Conservation (phyloP, 1,140 invertebrate species). For the Bilobella aurantiaca region DNA sequence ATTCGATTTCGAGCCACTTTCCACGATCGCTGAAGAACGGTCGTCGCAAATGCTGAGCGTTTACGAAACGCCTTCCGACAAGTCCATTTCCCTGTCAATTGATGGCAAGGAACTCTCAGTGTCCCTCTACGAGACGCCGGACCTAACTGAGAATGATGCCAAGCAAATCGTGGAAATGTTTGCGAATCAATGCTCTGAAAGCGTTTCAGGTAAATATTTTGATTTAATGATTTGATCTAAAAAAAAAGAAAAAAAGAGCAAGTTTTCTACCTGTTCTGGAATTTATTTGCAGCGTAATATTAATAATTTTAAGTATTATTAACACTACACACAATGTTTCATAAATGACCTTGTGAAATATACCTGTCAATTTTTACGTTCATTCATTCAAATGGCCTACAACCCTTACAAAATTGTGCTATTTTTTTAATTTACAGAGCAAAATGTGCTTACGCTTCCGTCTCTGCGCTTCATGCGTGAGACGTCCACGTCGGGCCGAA, state of each 20-base stretch:
- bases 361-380: too few species aligned
- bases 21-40: constrained; percentile 79
- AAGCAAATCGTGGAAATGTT: constrained; percentile 87
- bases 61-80: constrained; percentile 63
- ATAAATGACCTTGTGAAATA: too few species aligned
- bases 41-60: constrained; percentile 59
- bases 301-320: too few species aligned
- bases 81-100: constrained; percentile 65
- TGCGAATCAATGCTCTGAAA: constrained; percentile 78
- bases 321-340: too few species aligned
- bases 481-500: constrained; percentile 70
- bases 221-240: background rate
- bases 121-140: constrained; percentile 79
- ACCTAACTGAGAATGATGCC: constrained; percentile 75
- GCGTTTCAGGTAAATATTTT: constrained; percentile 54
- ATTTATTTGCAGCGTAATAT: too few species aligned
- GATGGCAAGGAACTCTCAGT: constrained; percentile 84
- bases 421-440: constrained; percentile 50
- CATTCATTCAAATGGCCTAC: too few species aligned
- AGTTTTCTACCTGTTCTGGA: too few species aligned
- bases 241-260: too few species aligned
- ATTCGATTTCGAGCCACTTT: constrained; percentile 49
- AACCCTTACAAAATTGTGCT: too few species aligned
- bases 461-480: constrained; percentile 78
- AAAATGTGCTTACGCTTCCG: constrained; percentile 75